These are phyloP conservation scores for Corythornis madagascariensis DNA, from an alignment of 2,113 vertebrate species.

Conservation along the genomic window DNA sequence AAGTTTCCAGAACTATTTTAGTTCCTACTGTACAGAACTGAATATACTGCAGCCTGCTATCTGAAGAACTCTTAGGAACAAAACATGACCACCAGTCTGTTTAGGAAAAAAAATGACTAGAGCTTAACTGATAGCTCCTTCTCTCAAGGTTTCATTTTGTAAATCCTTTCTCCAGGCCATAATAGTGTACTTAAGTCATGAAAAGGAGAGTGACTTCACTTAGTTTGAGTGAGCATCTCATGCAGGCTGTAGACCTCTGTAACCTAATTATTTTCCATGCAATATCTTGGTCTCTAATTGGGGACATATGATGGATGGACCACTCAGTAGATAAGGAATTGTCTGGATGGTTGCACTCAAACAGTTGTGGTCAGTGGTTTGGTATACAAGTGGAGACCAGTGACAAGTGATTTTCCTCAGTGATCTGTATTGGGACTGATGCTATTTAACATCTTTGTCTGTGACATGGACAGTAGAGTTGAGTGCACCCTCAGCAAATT, in stretches of 20 bases:
- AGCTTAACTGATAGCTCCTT: neutral
- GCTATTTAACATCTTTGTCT: too few species aligned
- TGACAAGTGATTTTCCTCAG: too few species aligned
- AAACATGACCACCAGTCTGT: neutral
- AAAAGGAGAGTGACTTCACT: neutral
- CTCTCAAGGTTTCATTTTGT: neutral
- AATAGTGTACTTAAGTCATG: neutral
- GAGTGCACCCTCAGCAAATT: too few species aligned
- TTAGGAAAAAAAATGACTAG: neutral
- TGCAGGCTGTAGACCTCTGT: neutral
- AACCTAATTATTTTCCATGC: neutral
- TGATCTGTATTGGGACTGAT: too few species aligned
- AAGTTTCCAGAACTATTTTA: neutral
- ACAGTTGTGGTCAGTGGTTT: too few species aligned
- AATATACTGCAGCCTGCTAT: neutral
- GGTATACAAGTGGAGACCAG: too few species aligned
- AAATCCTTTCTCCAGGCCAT: neutral
- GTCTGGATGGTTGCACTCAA: too few species aligned
- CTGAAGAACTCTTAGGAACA: neutral
- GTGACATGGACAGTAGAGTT: too few species aligned
- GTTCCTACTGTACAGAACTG: neutral
- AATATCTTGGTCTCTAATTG: too few species aligned
- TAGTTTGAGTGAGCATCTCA: neutral
- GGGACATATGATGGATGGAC: too few species aligned
- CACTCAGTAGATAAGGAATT: too few species aligned